These are phyloP conservation scores for Hydrozoanthus tunicans DNA, from an alignment of 64 coral and sea anemone genomes.

Conservation along the genomic window DNA sequence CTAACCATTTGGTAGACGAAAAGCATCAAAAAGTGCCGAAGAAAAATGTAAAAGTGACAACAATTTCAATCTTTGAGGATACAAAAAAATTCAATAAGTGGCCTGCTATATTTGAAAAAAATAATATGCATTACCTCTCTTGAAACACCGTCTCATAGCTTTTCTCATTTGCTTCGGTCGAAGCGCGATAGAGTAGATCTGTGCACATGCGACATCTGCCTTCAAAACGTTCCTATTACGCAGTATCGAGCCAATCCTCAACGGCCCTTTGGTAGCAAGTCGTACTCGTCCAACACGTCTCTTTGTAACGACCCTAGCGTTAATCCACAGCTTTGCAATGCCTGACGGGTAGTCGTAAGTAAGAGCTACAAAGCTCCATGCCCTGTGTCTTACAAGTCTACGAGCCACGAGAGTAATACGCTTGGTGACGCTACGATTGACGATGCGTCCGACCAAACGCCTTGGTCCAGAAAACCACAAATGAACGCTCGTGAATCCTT, in stretches of 20 bases:
- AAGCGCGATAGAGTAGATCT: slow-evolving; percentile 73
- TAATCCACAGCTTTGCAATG: slow-evolving; percentile 84
- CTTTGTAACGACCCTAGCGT: slow-evolving; percentile 62
- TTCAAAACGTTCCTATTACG: slow-evolving; percentile 67
- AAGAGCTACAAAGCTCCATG: slow-evolving; percentile 80
- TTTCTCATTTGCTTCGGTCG: slow-evolving; percentile 60
- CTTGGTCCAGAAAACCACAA: slow-evolving; percentile 17
- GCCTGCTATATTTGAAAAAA: neutral
- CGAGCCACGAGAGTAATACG: neutral
- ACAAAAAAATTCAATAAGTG: too few relatives aligned
- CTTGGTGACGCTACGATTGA: slow-evolving; percentile 25
- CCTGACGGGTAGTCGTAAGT: slow-evolving; percentile 77
- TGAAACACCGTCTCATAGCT: slow-evolving; percentile 72
- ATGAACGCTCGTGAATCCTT: neutral
- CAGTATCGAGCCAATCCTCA: slow-evolving; percentile 70
- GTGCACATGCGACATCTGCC: slow-evolving; percentile 75
- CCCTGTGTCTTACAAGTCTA: slow-evolving; percentile 46
- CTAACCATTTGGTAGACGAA: too few relatives aligned
- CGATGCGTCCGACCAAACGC: slow-evolving; percentile 23
- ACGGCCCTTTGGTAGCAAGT: slow-evolving; percentile 79
- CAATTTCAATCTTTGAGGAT: too few relatives aligned
- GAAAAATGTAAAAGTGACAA: too few relatives aligned
- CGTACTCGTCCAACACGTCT: slow-evolving; percentile 69
- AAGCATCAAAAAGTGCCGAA: too few relatives aligned
- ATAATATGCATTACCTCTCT: slow-evolving; percentile 53